Percentiles rank a stretch among this genome's conserved stretches.
Evolutionary conservation across 2,888 invertebrate species (phyloP).

Genomic region (Brenthis daphne): DNA sequence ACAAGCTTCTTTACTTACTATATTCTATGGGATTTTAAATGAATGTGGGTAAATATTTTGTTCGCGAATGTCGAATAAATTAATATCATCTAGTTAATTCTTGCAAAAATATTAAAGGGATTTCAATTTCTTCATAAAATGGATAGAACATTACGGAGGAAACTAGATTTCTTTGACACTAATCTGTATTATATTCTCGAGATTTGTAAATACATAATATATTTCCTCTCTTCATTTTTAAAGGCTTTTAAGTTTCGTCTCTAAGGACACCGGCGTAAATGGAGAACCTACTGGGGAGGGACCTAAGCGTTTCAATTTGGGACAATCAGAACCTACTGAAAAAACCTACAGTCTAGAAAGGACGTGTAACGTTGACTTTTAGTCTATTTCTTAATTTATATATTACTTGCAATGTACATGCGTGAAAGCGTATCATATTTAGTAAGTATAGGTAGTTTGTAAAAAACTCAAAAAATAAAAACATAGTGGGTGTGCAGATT

Average conservation of each 20-base stretch:
- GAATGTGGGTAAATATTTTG: too few relatives aligned
- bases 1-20: too few relatives aligned
- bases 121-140: too few relatives aligned
- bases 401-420: not conserved
- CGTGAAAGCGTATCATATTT: not conserved
- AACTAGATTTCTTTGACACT: too few relatives aligned
- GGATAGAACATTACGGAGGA: too few relatives aligned
- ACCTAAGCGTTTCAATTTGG: constrained; percentile 52
- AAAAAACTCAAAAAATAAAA: too few relatives aligned
- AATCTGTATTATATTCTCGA: not conserved
- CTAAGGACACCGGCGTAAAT: not conserved
- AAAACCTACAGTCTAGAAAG: constrained; percentile 22
- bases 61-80: too few relatives aligned
- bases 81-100: too few relatives aligned
- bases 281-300: constrained; percentile 32
- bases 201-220: not conserved
- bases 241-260: constrained; percentile 6
- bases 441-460: too few relatives aligned
- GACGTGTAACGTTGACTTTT: constrained; percentile 10
- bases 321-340: constrained; percentile 39
- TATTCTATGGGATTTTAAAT: too few relatives aligned
- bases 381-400: constrained; percentile 23
- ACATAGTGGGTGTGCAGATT: too few relatives aligned
- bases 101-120: too few relatives aligned
- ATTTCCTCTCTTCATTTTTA: not conserved